Evolutionary conservation across 2,113 vertebrate species (phyloP), one percentile per base, ranked within the genome.

Genomic region (Carassius gibelio): DNA sequence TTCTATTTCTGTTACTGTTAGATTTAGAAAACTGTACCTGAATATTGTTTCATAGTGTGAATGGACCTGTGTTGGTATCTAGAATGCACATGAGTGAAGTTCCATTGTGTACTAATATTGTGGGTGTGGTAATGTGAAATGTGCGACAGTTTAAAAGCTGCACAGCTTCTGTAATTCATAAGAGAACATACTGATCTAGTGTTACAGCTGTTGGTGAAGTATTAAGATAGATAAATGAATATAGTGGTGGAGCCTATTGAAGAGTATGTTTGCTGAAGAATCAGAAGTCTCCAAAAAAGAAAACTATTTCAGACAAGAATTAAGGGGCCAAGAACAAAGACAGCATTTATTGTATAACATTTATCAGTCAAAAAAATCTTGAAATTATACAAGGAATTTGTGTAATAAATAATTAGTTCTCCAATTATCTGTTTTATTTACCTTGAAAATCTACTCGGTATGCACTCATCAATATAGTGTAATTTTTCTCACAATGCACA

Each of bases 51-150:
- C 30, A 30, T 14, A 48, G 1, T 68, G 66, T 68, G 66, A 34
- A 66, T 66, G 3, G 14, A 66, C 7, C 62, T 36, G 34, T 34
- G 13, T 15, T 57, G 14, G 6, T 68, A 2, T 68, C 14, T 30
- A 68, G 10, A 48, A 50, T 8, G 21, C 45, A 48, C 42, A 42
- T n/a, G 42, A 75, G 42, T 3, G 72, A 50, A 23, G 72, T 26
- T 75, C 5, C 13, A 8, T 26, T 75, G 45, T 75, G 0, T 14
- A 15, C 42, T 75, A 48, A 50, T 13, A 75, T 13, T 75, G 72
- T 75, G 72, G 42, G 72, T 50, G 72, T 75, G 72, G 72, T 75
- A 15, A 75, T 8, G 10, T 50, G n/a, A 64, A 64, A 64, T 64
- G 61, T 64, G 61, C 9, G 26, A 26, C 61, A 5, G 13, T 64